Percentiles rank a stretch among this genome's conserved stretches.
Conservation (phyloP, 1,140 invertebrate genomes). For the Sycobia sp. region DNA sequence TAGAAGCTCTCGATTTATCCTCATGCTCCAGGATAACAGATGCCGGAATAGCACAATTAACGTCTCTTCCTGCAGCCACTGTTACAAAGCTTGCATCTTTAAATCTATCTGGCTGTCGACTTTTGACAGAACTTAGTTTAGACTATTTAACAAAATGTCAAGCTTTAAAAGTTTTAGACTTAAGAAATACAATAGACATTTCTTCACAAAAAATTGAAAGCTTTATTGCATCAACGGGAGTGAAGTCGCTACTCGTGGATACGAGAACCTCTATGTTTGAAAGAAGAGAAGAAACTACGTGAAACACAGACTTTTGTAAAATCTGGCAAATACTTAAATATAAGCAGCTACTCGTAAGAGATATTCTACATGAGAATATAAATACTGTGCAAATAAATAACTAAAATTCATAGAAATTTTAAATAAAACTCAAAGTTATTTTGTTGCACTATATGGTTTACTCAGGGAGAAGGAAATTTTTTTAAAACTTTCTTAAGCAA, state of each 20-base stretch:
- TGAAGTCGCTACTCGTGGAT: slow-evolving; percentile 9
- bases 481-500: not conserved
- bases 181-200: slow-evolving; percentile 69
- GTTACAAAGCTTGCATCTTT: slow-evolving; percentile 67
- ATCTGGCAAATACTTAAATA: not conserved
- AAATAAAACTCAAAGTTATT: not conserved
- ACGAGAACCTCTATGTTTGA: not conserved
- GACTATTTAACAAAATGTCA: slow-evolving; percentile 77
- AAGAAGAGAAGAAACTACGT: not conserved
- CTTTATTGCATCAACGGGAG: not conserved
- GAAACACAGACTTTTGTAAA: not conserved
- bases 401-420: slow-evolving; percentile 4
- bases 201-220: slow-evolving; percentile 67
- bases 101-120: slow-evolving; percentile 80
- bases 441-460: slow-evolving; percentile 13
- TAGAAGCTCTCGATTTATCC: slow-evolving; percentile 79
- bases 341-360: not conserved
- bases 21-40: slow-evolving; percentile 87
- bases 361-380: slow-evolving; percentile 1
- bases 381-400: slow-evolving; percentile 20
- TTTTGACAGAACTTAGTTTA: slow-evolving; percentile 81
- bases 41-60: slow-evolving; percentile 84
- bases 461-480: slow-evolving; percentile 2
- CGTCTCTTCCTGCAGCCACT: slow-evolving; percentile 67
- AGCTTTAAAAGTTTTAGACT: slow-evolving; percentile 70